These are phyloP conservation scores for Montipora capitata DNA, from an alignment of 92 coral and sea anemone genomes.

Conservation along the genomic window DNA sequence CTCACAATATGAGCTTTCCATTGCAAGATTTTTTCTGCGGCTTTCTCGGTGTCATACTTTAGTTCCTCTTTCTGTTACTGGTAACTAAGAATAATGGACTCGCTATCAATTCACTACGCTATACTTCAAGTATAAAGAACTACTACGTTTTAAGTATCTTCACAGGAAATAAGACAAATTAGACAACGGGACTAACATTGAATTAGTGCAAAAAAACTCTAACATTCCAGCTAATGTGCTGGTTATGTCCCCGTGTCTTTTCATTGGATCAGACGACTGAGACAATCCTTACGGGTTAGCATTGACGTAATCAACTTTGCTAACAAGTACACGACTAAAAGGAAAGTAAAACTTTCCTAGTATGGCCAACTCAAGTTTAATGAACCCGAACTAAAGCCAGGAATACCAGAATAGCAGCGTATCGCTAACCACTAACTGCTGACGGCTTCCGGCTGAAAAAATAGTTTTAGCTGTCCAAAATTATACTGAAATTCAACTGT, in stretches of 20 bases:
- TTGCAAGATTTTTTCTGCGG: conserved; percentile 46
- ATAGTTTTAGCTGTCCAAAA: conserved; percentile 12
- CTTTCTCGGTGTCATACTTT: conserved; percentile 42
- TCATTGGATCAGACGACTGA: background rate
- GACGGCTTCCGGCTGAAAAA: conserved; percentile 11
- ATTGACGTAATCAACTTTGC: background rate
- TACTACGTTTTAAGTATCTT: background rate
- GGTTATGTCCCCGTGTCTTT: conserved; percentile 5
- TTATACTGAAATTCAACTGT: conserved; percentile 42
- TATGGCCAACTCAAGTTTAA: background rate
- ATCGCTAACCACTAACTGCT: conserved; percentile 8
- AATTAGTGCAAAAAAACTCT: background rate
- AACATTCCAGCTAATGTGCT: background rate
- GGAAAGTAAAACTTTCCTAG: conserved; percentile 1
- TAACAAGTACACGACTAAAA: background rate
- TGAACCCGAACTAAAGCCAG: background rate
- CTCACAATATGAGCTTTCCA: conserved; percentile 58
- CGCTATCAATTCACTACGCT: background rate
- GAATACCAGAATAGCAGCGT: background rate
- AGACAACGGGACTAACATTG: background rate
- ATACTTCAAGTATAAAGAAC: conserved; percentile 7
- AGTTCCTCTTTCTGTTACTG: conserved; percentile 49
- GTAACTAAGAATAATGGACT: conserved; percentile 32
- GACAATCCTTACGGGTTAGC: background rate
- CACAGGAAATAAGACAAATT: background rate